phyloP scores from a whole-genome alignment of 2,888 invertebrate species.

The Aphrophora alni region DNA sequence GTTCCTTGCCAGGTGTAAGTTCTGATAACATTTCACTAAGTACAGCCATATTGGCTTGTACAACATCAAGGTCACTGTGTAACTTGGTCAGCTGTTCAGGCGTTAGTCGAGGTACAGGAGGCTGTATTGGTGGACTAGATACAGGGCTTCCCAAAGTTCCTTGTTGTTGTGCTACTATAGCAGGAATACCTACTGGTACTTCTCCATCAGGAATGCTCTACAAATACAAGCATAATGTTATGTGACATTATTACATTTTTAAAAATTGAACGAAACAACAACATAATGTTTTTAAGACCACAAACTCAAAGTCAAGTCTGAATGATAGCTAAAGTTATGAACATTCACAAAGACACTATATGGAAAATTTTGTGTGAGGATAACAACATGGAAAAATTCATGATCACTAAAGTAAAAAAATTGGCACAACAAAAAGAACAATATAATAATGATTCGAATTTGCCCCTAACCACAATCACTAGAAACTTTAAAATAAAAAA shows the following conservation, averaged over 20 bases:
- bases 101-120: constrained; percentile 57
- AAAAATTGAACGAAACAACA: too few species aligned
- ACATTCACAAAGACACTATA: too few species aligned
- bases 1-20: constrained; percentile 83
- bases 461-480: too few species aligned
- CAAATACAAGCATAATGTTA: constrained; percentile 12
- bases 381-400: too few species aligned
- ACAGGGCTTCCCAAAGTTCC: constrained; percentile 30
- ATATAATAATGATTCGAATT: too few species aligned
- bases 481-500: too few species aligned
- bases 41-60: constrained; percentile 92
- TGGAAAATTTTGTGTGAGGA: too few species aligned
- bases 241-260: not conserved
- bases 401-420: too few species aligned
- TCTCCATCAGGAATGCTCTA: constrained; percentile 41
- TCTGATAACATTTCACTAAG: constrained; percentile 96
- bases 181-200: constrained; percentile 37
- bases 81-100: constrained; percentile 90
- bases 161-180: constrained; percentile 36
- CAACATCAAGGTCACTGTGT: constrained; percentile 90
- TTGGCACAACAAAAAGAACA: too few species aligned
- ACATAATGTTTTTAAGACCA: too few species aligned
- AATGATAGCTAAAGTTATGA: too few species aligned
- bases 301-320: too few species aligned
- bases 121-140: constrained; percentile 15